phyloP scores from a whole-genome alignment of 2,113 vertebrate genomes.

The Oreochromis aureus region DNA sequence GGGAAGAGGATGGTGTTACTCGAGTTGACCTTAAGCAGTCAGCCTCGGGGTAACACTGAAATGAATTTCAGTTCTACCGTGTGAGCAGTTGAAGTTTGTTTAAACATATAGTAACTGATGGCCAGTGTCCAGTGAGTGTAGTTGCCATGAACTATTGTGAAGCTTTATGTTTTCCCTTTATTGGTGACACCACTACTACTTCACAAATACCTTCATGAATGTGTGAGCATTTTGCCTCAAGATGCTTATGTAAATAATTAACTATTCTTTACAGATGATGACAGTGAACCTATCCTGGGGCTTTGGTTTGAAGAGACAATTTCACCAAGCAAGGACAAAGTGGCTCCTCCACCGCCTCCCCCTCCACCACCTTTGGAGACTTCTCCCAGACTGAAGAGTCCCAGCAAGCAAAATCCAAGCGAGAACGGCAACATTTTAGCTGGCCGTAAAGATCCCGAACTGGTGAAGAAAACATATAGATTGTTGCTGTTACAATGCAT shows the following conservation, averaged over 20 bases:
- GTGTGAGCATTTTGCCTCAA: neutral
- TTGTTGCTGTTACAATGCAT: neutral
- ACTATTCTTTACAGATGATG: constrained; percentile 79
- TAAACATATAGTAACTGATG: neutral
- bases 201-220: neutral
- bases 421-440: constrained; percentile 97
- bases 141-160: constrained; percentile 24
- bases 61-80: neutral
- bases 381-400: constrained; percentile 90
- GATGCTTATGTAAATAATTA: neutral
- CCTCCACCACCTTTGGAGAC: constrained; percentile 90
- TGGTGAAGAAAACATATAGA: constrained; percentile 74
- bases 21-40: neutral
- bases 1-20: neutral
- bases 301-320: constrained; percentile 99
- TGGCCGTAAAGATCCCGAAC: constrained; percentile 93
- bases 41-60: neutral
- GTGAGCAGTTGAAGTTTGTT: neutral
- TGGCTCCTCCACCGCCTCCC: constrained; percentile 86
- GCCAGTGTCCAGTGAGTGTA: neutral
- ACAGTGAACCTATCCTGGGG: constrained; percentile 97
- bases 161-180: constrained; percentile 18
- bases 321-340: constrained; percentile 95
- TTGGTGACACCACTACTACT: constrained; percentile 5
- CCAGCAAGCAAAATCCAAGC: constrained; percentile 85